Conservation (phyloP, 2,113 vertebrate species). For the Tragelaphus imberbis region DNA sequence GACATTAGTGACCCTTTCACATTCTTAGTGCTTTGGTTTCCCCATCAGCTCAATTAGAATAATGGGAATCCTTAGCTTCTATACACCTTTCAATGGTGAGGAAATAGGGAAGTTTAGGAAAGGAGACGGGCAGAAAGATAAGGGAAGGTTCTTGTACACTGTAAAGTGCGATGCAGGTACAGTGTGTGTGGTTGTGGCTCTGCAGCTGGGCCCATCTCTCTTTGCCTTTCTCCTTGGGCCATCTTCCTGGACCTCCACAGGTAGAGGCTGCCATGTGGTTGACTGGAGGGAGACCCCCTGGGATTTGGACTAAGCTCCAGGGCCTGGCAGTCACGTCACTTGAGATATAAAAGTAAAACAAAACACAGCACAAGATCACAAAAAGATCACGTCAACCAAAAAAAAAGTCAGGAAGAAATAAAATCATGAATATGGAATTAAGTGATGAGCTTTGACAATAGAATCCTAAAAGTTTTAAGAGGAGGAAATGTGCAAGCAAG, state of each 20-base stretch:
- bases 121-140: background rate
- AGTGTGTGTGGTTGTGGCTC: background rate
- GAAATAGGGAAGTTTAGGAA: background rate
- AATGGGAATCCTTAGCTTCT: background rate
- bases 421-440: background rate
- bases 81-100: background rate
- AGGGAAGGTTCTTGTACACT: background rate
- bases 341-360: background rate
- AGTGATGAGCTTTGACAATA: background rate
- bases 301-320: background rate
- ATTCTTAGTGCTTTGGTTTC: background rate
- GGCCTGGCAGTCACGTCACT: background rate
- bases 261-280: background rate
- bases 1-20: background rate
- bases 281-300: background rate
- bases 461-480: slow-evolving; percentile 9
- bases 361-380: background rate
- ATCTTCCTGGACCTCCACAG: background rate
- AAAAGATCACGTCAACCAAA: background rate
- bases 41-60: background rate
- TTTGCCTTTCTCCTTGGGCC: background rate
- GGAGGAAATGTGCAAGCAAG: background rate
- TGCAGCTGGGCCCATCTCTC: background rate
- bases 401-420: background rate
- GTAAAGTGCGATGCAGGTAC: background rate